phyloP scores from a whole-genome alignment of 2,888 invertebrate genomes.

The Drosophila yooni region DNA sequence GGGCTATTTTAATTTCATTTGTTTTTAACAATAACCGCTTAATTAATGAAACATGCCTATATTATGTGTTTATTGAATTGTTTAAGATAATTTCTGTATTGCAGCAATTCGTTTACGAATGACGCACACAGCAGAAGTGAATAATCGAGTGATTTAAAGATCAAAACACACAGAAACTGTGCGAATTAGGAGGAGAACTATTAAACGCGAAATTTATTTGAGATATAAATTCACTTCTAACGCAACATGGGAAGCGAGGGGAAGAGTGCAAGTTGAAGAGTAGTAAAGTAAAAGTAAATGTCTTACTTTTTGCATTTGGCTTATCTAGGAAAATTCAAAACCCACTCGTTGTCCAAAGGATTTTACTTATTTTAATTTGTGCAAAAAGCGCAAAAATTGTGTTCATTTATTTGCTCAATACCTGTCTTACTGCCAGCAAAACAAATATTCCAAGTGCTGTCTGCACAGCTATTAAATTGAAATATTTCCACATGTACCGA shows the following conservation, averaged over 20 bases:
- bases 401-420: constrained; percentile 34
- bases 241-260: neutral
- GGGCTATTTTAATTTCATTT: neutral
- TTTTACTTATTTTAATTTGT: constrained; percentile 3
- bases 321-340: neutral
- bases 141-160: neutral
- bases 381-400: constrained; percentile 8
- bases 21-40: neutral
- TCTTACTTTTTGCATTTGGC: neutral
- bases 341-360: neutral
- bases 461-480: constrained; percentile 11
- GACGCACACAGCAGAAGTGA: neutral
- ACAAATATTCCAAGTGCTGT: constrained; percentile 8
- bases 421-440: constrained; percentile 21
- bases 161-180: neutral
- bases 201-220: neutral
- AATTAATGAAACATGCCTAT: neutral
- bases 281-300: too few relatives aligned
- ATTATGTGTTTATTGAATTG: neutral
- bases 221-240: neutral
- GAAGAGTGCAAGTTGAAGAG: neutral
- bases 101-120: neutral
- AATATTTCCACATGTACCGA: neutral
- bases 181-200: neutral
- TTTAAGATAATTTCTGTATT: neutral